Base-by-base conservation (phyloP, 1,140 invertebrate genomes). In the Megathymus violae region DNA sequence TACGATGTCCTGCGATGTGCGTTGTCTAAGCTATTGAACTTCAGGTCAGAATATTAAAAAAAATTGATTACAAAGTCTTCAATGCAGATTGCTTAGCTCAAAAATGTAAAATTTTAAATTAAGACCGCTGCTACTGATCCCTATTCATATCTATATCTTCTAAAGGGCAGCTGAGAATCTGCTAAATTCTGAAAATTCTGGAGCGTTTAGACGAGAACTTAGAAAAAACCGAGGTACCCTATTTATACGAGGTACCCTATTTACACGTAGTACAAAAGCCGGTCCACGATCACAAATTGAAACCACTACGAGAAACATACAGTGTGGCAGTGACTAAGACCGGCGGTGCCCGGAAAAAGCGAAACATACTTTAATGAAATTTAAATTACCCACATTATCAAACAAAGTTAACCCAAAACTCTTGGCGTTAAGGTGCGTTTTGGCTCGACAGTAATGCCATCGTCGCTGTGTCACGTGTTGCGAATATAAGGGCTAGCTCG, bases 341-440 rank as follows among this genome's bases (percentile, higher is more conserved):
- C 16, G 38, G 17, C 14, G 19, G 40, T 50, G 52, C 22, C 52
- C 44, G 71, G 67, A 69, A 68, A 70, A 71, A 69, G 51, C 64
- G 58, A 54, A 60, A 70, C 52, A 34, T 31, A 48, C 27, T 51
- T 56, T 43, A 43, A 56, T 56, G 51, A 56, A 56, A 56, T 56
- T 43, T 43, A n/a, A 56, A 43, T 56, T 56, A 43, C 10, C 34
- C 9, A n/a, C 22, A 7, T 38, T 47, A 7, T 14, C 41, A 68
- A 43, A 7, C 13, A 25, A 64, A 64, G 22, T 17, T 46, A n/a
- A 59, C 34, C 13, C 19, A 59, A 52, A 48, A 19, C 3, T 11
- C 16, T 22, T 22, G 31, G 14, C 10, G 4, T 3, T 13, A 44
- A 44, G 19, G 13, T 22, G 10, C 9, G 34, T 16, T 51, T 44